phyloP scores from a whole-genome alignment of 2,797 vertebrate species.

The Brotogeris chrysoptera region DNA sequence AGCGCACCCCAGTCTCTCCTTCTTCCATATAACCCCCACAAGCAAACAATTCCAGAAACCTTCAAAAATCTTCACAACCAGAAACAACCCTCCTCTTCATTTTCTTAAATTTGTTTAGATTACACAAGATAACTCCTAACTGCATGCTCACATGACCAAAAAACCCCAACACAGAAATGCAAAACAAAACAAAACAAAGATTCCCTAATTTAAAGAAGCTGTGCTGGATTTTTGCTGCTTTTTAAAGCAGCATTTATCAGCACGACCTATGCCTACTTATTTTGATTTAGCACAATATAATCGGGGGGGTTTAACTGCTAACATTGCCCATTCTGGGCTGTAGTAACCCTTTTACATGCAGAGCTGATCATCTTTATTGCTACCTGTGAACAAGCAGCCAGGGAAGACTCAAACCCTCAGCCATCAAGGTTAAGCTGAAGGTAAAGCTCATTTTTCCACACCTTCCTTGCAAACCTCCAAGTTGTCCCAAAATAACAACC shows the following conservation, averaged over 20 bases:
- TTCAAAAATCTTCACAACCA: background rate
- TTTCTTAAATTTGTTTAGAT: constrained; percentile 29
- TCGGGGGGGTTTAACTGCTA: constrained; percentile 19
- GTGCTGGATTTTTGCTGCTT: background rate
- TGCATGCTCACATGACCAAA: background rate
- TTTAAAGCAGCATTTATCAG: constrained; percentile 37
- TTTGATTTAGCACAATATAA: background rate
- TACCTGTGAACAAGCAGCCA: background rate
- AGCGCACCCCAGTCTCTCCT: fast-evolving
- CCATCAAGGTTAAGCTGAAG: background rate
- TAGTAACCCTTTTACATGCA: background rate
- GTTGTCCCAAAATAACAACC: background rate
- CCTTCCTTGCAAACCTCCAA: background rate
- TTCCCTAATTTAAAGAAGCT: constrained; percentile 45
- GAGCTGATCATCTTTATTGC: constrained; percentile 9
- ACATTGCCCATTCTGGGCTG: background rate
- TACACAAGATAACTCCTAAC: constrained; percentile 21
- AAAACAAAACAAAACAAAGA: constrained; percentile 2
- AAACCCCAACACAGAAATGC: background rate
- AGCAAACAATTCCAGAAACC: background rate
- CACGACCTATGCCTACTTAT: background rate
- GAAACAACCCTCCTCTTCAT: background rate
- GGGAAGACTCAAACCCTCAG: background rate
- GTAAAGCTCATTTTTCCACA: background rate
- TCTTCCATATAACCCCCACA: background rate